Base-by-base conservation (phyloP, 2,797 vertebrate genomes). In the Esox lucius region DNA sequence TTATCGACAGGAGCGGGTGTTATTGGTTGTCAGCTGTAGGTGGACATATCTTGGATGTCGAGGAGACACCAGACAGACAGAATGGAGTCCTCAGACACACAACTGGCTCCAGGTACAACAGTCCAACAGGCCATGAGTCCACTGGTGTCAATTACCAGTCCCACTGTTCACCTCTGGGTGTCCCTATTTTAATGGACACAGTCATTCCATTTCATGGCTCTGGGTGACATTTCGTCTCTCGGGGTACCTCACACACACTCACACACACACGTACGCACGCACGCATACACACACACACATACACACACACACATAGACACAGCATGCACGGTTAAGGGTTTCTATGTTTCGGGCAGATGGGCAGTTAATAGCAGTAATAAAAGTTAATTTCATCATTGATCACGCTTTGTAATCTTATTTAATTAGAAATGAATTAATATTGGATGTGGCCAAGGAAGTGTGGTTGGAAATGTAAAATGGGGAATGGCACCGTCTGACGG, bases 21-120 rank as follows among this genome's bases (percentile, higher is more conserved):
- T 6, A 8, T 6, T 56, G 51, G 51, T 19, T 19, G n/a, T n/a
- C 15, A 51, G 49, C 16, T 17, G 19, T 16, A 56, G n/a, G 19
- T 17, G 51, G 51, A 19, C 51, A 56, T 56, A 56, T 19, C 19
- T 56, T 56, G 51, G 51, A 19, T 19, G 6, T 19, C 7, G 51
- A 56, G 51, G 51, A 56, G 51, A 56, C n/a, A 51, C n/a, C 19
- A 56, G 51, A 19, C 51, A 56, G 51, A 19, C 19, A 19, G 7
- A 56, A 59, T 59, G 17, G 56, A 56, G n/a, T 7, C n/a, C n/a
- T 12, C 9, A 59, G 70, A 86, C 87, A 80, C 87, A 92, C 91
- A 92, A 90, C 56, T 24, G 56, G 56, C 15, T n/a, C 22, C 56
- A 93, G 87, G 90, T 86, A 75, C 71, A 73, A 77, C 77, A 69